phyloP scores from a whole-genome alignment of 1,140 invertebrate genomes.

The Drosophila yakuba region DNA sequence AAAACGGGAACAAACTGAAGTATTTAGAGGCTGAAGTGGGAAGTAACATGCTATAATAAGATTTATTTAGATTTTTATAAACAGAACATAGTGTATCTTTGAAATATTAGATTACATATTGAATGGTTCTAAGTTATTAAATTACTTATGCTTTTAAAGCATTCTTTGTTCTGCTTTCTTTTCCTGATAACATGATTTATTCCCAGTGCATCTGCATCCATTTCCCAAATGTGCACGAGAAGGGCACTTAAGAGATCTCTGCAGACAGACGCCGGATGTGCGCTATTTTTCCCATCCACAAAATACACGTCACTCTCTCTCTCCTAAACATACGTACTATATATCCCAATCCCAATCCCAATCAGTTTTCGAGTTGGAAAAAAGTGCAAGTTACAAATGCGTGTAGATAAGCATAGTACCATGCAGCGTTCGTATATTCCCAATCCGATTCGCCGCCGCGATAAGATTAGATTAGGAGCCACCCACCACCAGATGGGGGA shows the following conservation, averaged over 20 bases:
- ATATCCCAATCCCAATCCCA: background rate
- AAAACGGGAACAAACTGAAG: background rate
- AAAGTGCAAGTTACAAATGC: conserved; percentile 48
- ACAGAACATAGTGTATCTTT: too few relatives aligned
- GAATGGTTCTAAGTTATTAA: too few relatives aligned
- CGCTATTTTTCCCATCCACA: conserved; percentile 25
- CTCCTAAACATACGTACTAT: background rate
- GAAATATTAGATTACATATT: too few relatives aligned
- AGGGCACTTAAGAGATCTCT: conserved; percentile 71
- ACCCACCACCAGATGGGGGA: conserved; percentile 11
- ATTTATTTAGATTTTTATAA: too few relatives aligned
- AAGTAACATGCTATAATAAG: too few relatives aligned
- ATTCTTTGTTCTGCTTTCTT: background rate
- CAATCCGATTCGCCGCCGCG: conserved; percentile 19
- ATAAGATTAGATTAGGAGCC: conserved; percentile 53
- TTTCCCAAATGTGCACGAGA: conserved; percentile 16
- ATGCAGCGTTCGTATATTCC: conserved; percentile 43
- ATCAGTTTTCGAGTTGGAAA: conserved; percentile 12
- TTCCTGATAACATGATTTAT: background rate
- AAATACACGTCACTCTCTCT: too few relatives aligned
- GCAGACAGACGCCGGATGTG: conserved; percentile 72
- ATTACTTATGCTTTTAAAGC: too few relatives aligned
- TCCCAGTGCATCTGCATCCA: conserved; percentile 8
- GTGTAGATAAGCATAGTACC: conserved; percentile 30
- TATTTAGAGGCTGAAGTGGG: background rate